Conservation (phyloP, 1,140 invertebrate species). For the Drosophila virilis region DNA sequence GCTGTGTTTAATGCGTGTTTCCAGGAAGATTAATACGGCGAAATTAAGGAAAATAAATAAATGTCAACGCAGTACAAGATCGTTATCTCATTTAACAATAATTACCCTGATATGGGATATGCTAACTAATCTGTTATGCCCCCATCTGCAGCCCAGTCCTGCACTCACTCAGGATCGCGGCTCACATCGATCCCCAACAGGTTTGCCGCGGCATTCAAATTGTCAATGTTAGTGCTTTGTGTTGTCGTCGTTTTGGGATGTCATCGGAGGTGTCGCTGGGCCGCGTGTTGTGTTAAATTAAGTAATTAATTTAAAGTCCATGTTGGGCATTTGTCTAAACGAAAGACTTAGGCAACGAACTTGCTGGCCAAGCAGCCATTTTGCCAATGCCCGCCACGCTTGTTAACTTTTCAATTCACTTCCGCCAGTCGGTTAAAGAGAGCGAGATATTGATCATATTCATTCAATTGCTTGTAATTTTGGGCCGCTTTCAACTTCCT, state of each 20-base stretch:
- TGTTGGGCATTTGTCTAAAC: constrained; percentile 75
- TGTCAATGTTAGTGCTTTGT: constrained; percentile 72
- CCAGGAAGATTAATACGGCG: constrained; percentile 84
- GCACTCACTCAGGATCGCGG: background rate
- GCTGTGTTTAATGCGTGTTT: constrained; percentile 76
- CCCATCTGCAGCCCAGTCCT: constrained; percentile 44
- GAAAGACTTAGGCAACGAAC: constrained; percentile 76
- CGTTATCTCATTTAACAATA: constrained; percentile 84
- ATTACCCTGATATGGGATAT: constrained; percentile 85
- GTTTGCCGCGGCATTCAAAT: constrained; percentile 51
- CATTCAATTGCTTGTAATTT: constrained; percentile 76
- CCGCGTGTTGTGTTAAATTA: constrained; percentile 81
- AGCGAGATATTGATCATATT: constrained; percentile 55
- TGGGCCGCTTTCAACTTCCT: constrained; percentile 56
- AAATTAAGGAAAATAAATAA: constrained; percentile 85
- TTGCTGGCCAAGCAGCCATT: constrained; percentile 32
- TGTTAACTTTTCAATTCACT: constrained; percentile 60
- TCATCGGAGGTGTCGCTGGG: constrained; percentile 68
- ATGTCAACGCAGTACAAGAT: constrained; percentile 84
- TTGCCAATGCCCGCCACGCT: constrained; percentile 41
- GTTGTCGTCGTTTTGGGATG: constrained; percentile 62
- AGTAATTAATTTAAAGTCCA: constrained; percentile 83
- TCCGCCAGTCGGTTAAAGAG: constrained; percentile 54
- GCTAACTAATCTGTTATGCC: constrained; percentile 84
- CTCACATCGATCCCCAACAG: constrained; percentile 51